These are phyloP conservation scores for Odontesthes bonariensis DNA, from an alignment of 2,113 vertebrate species.

Conservation along the genomic window DNA sequence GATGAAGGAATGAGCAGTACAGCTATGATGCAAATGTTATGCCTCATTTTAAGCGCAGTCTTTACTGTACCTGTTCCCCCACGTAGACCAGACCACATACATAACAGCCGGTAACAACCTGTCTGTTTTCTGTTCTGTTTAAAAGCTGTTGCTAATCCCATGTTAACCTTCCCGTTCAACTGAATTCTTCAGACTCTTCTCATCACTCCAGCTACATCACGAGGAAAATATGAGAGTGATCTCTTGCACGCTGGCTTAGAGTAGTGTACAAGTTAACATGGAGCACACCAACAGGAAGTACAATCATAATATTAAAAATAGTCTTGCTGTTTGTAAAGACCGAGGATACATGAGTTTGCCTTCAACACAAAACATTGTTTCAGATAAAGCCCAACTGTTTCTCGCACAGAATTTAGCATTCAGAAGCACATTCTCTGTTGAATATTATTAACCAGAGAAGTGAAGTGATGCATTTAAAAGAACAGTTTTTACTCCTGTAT, in stretches of 20 bases:
- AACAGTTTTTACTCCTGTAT: not conserved
- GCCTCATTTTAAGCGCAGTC: not conserved
- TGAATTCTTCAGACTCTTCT: too few relatives aligned
- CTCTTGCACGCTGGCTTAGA: too few relatives aligned
- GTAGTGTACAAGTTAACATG: not conserved
- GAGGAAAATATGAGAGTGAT: too few relatives aligned
- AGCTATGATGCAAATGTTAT: not conserved
- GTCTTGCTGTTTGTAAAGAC: not conserved
- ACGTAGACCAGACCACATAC: not conserved
- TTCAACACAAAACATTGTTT: not conserved
- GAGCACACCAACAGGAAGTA: not conserved
- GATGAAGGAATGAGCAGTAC: conserved; percentile 4
- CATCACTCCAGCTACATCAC: too few relatives aligned
- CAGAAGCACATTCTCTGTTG: not conserved
- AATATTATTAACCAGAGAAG: not conserved
- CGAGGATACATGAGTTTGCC: not conserved
- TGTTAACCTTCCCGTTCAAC: too few relatives aligned
- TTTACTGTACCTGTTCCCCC: conserved; percentile 1
- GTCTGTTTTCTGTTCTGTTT: too few relatives aligned
- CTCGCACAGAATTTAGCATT: not conserved
- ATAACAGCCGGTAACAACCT: too few relatives aligned
- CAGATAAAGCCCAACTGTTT: not conserved
- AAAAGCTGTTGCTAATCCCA: too few relatives aligned
- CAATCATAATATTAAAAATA: not conserved
- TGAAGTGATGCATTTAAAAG: not conserved